Base-by-base conservation (phyloP, 2,113 vertebrate genomes). In the Elaphurus davidianus region DNA sequence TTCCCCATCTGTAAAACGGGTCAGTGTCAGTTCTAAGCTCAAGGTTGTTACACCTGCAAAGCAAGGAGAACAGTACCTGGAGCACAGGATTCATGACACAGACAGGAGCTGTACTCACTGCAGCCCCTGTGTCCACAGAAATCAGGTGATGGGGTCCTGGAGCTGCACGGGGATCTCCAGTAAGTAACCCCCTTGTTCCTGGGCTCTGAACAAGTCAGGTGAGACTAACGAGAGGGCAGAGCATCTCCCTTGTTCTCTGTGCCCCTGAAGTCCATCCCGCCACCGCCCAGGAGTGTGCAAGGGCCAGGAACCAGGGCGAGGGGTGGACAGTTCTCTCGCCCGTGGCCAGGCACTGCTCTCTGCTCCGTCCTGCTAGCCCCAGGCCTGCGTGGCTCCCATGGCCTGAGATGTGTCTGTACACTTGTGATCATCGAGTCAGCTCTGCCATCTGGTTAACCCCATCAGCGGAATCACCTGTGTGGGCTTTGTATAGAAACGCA, bases 401-500 rank as follows among this genome's bases (percentile, higher is more conserved):
- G 36, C 60, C 71, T 40, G 47, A 86, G 43, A 30, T 5, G 23
- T 36, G 15, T 67, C 21, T 62, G 27, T 7, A 0, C 5, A 1
- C 17, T 67, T 57, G 27, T 57, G 55, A 16, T 28, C 27, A 2
- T 2, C 5, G 36, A 36, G 36, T 21, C 12, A 1, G 25, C 8
- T 43, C 13, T 17, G 9, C 23, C 45, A 16, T 62, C 30, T 19
- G 0, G 28, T 4, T 33, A 60, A 6, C 12, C 47, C 12, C 11
- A 4, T 7, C 21, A 3, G 47, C 0, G 1, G 87, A 23, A 28
- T 1, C 25, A 19, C 30, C 81, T 15, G 5, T 0, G 6, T 15
- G 4, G 40, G 25, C 27, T 33, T 19, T 1, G 19, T 4, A 3
- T 9, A 5, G 52, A 86, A 45, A 82, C 3, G 7, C 43, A 23